Percentiles rank a stretch among this genome's conserved stretches.
Evolutionary conservation across 2,888 invertebrate species (phyloP).

Genomic region (Tinea trinotella): DNA sequence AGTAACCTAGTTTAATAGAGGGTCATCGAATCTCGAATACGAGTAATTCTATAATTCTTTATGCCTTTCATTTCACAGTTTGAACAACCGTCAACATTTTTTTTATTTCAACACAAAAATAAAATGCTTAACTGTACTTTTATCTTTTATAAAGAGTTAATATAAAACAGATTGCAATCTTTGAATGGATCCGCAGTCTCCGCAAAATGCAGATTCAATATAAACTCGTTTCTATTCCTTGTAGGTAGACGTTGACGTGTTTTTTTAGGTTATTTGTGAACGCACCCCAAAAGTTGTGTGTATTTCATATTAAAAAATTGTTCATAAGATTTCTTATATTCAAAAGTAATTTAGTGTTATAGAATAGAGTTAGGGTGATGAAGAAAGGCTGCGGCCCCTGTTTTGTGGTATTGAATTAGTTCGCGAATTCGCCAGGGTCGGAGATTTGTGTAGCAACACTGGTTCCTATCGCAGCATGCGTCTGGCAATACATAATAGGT

Average conservation of each 20-base stretch:
- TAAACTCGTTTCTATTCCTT: slow-evolving; percentile 6
- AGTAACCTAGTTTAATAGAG: too few relatives aligned
- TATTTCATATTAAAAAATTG: slow-evolving; percentile 58
- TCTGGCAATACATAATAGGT: slow-evolving; percentile 28
- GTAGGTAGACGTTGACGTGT: slow-evolving; percentile 1
- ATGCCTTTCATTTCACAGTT: background rate
- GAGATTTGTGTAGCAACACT: slow-evolving; percentile 39
- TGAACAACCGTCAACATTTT: background rate
- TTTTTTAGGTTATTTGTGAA: background rate
- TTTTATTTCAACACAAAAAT: background rate
- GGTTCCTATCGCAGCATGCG: slow-evolving; percentile 47
- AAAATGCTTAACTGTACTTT: background rate
- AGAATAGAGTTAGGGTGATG: slow-evolving; percentile 49
- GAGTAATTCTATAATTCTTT: background rate
- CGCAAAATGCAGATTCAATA: background rate
- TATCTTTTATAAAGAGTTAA: background rate
- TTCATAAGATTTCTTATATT: slow-evolving; percentile 64
- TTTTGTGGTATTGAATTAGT: slow-evolving; percentile 67
- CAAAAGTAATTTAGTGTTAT: slow-evolving; percentile 59
- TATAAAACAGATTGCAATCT: slow-evolving; percentile 5
- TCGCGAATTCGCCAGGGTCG: slow-evolving; percentile 60
- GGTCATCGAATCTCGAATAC: too few relatives aligned
- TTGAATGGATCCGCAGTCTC: background rate
- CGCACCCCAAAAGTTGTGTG: slow-evolving; percentile 46
- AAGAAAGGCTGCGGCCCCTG: slow-evolving; percentile 58